Evolutionary conservation across 2,797 vertebrate species (phyloP).

Genomic region (Hypotaenidia okinawae): DNA sequence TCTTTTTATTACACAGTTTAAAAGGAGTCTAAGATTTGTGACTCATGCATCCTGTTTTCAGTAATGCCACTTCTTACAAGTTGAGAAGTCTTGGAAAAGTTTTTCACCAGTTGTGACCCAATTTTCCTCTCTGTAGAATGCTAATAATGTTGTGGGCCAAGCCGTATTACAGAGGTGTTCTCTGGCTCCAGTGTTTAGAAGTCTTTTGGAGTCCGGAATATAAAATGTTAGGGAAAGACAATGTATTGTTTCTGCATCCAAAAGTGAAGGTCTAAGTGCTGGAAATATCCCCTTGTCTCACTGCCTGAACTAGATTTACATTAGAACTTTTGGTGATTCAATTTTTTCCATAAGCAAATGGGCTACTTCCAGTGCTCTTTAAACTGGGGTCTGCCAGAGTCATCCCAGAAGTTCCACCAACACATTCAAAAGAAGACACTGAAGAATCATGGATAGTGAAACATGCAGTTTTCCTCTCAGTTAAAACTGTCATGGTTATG

Average conservation of each 20-base stretch:
- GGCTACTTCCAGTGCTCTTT: neutral
- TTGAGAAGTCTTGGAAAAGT: neutral
- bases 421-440: neutral
- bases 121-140: slow-evolving; percentile 1
- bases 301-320: neutral
- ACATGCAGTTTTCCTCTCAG: neutral
- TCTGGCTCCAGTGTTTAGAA: neutral
- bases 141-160: neutral
- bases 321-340: neutral
- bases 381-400: neutral
- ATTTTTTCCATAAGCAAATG: neutral
- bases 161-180: neutral
- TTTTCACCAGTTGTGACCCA: neutral
- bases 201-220: neutral
- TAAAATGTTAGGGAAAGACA: neutral
- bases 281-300: neutral
- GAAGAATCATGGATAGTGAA: neutral
- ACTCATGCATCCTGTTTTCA: neutral
- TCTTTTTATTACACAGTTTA: neutral
- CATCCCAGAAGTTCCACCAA: neutral
- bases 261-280: slow-evolving; percentile 6
- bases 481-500: neutral
- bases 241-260: neutral
- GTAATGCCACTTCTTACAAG: neutral
- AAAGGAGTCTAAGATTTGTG: neutral